Conservation (phyloP, 2,888 invertebrate species). For the Tiphia femorata region DNA sequence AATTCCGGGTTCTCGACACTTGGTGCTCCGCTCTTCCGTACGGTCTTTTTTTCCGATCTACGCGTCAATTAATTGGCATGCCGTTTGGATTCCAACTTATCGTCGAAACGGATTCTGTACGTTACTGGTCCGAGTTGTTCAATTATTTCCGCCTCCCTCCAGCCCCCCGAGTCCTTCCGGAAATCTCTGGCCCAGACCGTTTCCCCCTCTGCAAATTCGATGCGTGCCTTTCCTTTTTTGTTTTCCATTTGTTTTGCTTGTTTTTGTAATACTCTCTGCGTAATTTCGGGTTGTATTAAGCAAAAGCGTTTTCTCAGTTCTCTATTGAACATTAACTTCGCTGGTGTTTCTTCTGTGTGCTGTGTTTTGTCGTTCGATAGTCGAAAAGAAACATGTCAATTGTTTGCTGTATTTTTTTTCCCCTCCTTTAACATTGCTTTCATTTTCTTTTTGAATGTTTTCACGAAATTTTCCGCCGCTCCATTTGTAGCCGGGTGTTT, state of each 20-base stretch:
- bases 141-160: background rate
- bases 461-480: slow-evolving; percentile 34
- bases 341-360: background rate
- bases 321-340: background rate
- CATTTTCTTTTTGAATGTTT: slow-evolving; percentile 26
- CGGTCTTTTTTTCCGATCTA: too few relatives aligned
- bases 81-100: too few relatives aligned
- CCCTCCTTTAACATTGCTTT: background rate
- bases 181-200: background rate
- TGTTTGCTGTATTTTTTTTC: too few relatives aligned
- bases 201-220: background rate
- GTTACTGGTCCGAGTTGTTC: background rate
- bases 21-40: too few relatives aligned
- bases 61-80: too few relatives aligned
- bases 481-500: slow-evolving; percentile 9
- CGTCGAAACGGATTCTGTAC: too few relatives aligned
- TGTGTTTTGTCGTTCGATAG: too few relatives aligned
- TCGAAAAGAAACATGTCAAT: too few relatives aligned
- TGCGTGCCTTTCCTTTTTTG: background rate
- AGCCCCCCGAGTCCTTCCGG: background rate
- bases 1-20: too few relatives aligned
- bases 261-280: too few relatives aligned
- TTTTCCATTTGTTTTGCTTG: background rate
- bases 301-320: background rate
- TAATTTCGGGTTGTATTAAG: background rate